phyloP scores from a whole-genome alignment of 2,113 vertebrate species.

The Cygnus buccinator region DNA sequence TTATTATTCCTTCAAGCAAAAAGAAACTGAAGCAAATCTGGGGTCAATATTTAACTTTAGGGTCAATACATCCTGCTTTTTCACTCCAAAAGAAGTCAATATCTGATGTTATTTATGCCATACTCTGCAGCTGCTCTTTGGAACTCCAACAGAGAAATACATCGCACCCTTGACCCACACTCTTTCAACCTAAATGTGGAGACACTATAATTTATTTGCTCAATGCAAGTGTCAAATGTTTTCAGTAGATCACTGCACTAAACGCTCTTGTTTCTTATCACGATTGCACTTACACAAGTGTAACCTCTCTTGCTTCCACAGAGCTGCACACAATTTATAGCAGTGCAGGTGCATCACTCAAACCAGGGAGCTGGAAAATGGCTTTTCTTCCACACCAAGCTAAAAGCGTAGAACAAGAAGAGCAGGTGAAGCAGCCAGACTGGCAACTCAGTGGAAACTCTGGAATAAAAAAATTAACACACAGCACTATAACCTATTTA shows the following conservation, averaged over 20 bases:
- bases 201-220: conserved; percentile 37
- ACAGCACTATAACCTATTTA: background rate
- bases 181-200: background rate
- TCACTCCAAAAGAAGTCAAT: conserved; percentile 10
- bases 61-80: conserved; percentile 30
- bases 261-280: conserved; percentile 2
- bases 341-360: background rate
- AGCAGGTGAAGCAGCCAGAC: background rate
- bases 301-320: background rate
- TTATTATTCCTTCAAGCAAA: background rate
- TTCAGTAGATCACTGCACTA: conserved; percentile 9
- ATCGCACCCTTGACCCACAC: conserved; percentile 13
- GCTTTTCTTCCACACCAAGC: background rate
- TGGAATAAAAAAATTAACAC: background rate
- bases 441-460: background rate
- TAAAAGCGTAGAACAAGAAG: background rate
- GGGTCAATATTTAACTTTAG: conserved; percentile 31
- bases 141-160: conserved; percentile 50
- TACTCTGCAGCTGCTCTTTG: conserved; percentile 54
- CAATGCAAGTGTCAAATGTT: conserved; percentile 8
- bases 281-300: background rate
- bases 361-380: background rate
- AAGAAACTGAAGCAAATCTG: background rate
- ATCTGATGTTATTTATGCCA: conserved; percentile 39
- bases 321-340: background rate